These are phyloP conservation scores for Pocota personata DNA, from an alignment of 2,888 invertebrate species.

Conservation along the genomic window DNA sequence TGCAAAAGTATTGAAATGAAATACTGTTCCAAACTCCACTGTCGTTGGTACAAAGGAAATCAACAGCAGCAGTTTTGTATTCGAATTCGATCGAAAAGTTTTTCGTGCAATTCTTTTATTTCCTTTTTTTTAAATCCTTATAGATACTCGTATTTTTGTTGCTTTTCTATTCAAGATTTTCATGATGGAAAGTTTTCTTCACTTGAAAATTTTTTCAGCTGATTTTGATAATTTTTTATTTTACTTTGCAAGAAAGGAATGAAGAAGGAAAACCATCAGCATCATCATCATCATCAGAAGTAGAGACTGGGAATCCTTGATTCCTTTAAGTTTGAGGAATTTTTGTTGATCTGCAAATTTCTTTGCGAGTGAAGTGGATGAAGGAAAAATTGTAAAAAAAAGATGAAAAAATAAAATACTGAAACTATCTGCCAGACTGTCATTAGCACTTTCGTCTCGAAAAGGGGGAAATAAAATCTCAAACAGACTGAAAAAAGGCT, in stretches of 20 bases:
- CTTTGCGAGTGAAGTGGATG: constrained; percentile 10
- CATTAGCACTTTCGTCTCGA: constrained; percentile 51
- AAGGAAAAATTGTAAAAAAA: not conserved
- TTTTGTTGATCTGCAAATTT: constrained; percentile 56
- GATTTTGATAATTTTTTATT: constrained; percentile 32
- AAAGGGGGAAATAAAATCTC: constrained; percentile 1
- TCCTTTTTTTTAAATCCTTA: not conserved
- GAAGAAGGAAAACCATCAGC: not conserved
- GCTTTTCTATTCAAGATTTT: constrained; percentile 38
- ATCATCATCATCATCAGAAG: not conserved
- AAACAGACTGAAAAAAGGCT: not conserved
- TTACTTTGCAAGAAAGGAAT: constrained; percentile 23
- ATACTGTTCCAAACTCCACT: not conserved
- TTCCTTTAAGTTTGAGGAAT: constrained; percentile 34
- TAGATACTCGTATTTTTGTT: constrained; percentile 19
- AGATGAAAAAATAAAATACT: not conserved
- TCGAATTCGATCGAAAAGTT: constrained; percentile 64
- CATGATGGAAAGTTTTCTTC: constrained; percentile 31
- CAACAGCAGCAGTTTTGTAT: constrained; percentile 59
- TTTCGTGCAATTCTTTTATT: constrained; percentile 14
- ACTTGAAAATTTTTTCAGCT: constrained; percentile 36
- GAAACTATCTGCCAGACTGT: constrained; percentile 52
- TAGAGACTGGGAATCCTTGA: constrained; percentile 30
- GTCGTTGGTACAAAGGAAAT: constrained; percentile 20
- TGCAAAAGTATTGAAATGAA: not conserved